Percentiles rank a stretch among this genome's conserved stretches.
Conservation (phyloP, 2,797 vertebrate genomes). For the Chelon labrosus region DNA sequence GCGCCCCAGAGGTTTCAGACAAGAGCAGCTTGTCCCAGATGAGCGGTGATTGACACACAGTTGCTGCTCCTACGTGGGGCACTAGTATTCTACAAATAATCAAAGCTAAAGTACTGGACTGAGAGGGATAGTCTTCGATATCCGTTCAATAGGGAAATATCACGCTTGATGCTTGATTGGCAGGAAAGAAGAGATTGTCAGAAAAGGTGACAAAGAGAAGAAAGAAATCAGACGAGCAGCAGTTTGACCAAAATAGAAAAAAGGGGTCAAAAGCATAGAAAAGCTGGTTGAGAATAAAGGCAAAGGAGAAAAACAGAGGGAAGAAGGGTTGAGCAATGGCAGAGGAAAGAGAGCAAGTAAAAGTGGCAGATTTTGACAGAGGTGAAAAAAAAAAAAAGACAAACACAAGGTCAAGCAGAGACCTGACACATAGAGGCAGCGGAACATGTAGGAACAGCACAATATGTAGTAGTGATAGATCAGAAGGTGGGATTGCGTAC, state of each 20-base stretch:
- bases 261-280: slow-evolving; percentile 6
- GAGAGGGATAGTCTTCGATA: too few species aligned
- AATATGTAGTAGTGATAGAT: slow-evolving; percentile 36
- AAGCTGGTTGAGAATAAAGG: not conserved
- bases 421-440: slow-evolving; percentile 48
- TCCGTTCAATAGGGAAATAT: too few species aligned
- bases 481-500: slow-evolving; percentile 25
- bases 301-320: not conserved
- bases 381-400: slow-evolving; percentile 32
- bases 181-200: slow-evolving; percentile 10
- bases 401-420: slow-evolving; percentile 65
- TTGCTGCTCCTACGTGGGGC: not conserved
- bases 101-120: too few species aligned
- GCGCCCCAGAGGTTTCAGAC: slow-evolving; percentile 42
- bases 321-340: not conserved
- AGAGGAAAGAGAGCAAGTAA: not conserved
- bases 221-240: slow-evolving; percentile 8
- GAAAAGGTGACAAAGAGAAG: slow-evolving; percentile 22
- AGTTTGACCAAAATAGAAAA: slow-evolving; percentile 16
- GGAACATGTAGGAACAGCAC: slow-evolving; percentile 58
- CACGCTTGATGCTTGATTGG: not conserved
- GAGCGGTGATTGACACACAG: slow-evolving; percentile 51
- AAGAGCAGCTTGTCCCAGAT: slow-evolving; percentile 23
- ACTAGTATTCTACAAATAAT: too few species aligned
- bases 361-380: slow-evolving; percentile 5